Evolutionary conservation across 2,113 vertebrate species (phyloP), one percentile per base, ranked within the genome.

Genomic region (Climacteris rufus): DNA sequence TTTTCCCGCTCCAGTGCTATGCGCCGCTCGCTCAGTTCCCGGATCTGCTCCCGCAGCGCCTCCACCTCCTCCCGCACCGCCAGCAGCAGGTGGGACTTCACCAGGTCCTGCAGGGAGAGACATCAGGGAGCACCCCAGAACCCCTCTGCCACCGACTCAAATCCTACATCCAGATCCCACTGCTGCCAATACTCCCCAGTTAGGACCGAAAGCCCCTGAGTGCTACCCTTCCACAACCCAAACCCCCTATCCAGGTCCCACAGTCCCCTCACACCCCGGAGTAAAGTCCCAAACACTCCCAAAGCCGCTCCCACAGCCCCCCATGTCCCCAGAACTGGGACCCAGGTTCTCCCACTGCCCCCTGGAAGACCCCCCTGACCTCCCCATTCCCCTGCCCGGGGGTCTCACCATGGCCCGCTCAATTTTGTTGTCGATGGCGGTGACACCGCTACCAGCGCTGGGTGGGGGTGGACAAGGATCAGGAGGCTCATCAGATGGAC

Each of bases 61-160:
- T 84, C 82, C 82, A 74, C 82, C 82, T 84, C 82, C 69, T 84
- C 82, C 59, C 82, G 83, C 83, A 85, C 83, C 5, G 83, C 83
- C 70, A 76, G 52, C 83, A 85, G 61, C 70, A 85, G 52, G 70
- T 85, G 83, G 0, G 70, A 66, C 44, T 85, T 85, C 52, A 85
- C 83, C 70, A 76, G 83, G 52, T 84, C 82, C 82, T 84, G 82
- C 0, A 1, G 18, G 18, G 13, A 27, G 3, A 24, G 23, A 13
- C 0, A 23, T 33, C 9, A 56, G 33, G 21, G 20, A 52, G 2
- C 12, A 15, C 7, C 19, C 31, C 13, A 7, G 17, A 24, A 35
- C 24, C 15, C 10, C 7, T n/a, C n/a, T n/a, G 17, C 19, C 44
- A 45, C 7, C 7, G 44, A 19, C 44, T 18, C 44, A 45, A 45